These are phyloP conservation scores for Lepidonotus clava DNA, from an alignment of 2,888 invertebrate genomes.

Conservation along the genomic window DNA sequence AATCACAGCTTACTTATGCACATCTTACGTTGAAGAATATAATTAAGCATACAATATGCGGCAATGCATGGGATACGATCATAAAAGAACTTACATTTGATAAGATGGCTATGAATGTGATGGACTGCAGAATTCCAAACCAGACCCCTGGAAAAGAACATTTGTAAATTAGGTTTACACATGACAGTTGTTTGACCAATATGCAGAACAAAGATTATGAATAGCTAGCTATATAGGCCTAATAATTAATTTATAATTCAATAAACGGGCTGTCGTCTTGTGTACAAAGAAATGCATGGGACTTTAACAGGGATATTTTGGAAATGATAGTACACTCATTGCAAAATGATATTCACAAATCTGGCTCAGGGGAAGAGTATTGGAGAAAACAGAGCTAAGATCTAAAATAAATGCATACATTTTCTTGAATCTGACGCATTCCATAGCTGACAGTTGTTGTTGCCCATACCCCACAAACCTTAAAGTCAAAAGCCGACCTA, in stretches of 20 bases:
- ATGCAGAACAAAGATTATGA: too few species aligned
- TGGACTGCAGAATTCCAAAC: constrained; percentile 94
- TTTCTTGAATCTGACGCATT: background rate
- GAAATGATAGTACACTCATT: background rate
- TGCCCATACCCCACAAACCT: constrained; percentile 92
- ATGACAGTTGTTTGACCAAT: too few species aligned
- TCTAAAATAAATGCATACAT: background rate
- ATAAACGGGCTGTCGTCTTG: background rate
- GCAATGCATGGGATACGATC: too few species aligned
- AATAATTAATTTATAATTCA: background rate
- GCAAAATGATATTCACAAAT: background rate
- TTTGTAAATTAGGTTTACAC: background rate
- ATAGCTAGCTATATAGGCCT: background rate
- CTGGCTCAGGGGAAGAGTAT: background rate
- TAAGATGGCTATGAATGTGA: constrained; percentile 94
- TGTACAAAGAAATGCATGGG: background rate
- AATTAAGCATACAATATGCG: too few species aligned
- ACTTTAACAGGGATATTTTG: background rate
- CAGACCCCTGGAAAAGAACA: constrained; percentile 84
- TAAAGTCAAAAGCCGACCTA: constrained; percentile 60
- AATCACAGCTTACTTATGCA: too few species aligned
- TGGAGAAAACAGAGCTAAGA: background rate
- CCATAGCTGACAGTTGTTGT: constrained; percentile 87
- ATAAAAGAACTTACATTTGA: constrained; percentile 88
- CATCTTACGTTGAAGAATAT: too few species aligned